Evolutionary conservation across 2,888 invertebrate species (phyloP).

Genomic region (Homarus gammarus): DNA sequence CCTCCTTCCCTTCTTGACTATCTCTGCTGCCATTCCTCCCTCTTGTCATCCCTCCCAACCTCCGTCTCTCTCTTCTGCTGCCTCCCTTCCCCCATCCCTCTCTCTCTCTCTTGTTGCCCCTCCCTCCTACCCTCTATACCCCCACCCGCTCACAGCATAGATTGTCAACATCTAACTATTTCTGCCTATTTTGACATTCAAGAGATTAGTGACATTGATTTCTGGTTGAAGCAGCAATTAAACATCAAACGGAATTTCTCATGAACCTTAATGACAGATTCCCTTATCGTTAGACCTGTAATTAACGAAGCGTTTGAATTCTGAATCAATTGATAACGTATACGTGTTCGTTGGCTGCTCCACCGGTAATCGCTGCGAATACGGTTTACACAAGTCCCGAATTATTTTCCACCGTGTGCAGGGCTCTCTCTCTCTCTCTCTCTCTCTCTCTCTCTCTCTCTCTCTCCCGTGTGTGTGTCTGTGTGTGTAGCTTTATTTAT

Average conservation of each 20-base stretch:
- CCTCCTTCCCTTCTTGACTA: not conserved
- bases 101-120: not conserved
- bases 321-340: slow-evolving; percentile 64
- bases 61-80: not conserved
- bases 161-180: slow-evolving; percentile 35
- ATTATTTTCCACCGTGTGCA: slow-evolving; percentile 1
- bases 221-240: slow-evolving; percentile 63
- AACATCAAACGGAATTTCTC: slow-evolving; percentile 63
- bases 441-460: too few relatives aligned
- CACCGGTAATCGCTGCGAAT: slow-evolving; percentile 19
- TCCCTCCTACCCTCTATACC: not conserved
- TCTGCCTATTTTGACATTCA: slow-evolving; percentile 55
- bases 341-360: slow-evolving; percentile 17
- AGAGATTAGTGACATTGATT: slow-evolving; percentile 57
- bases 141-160: not conserved
- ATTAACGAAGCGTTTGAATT: slow-evolving; percentile 62
- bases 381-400: not conserved
- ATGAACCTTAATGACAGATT: slow-evolving; percentile 60
- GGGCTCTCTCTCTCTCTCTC: too few relatives aligned
- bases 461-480: not conserved
- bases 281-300: slow-evolving; percentile 59
- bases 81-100: not conserved
- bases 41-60: not conserved
- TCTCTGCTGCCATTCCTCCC: not conserved
- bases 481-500: not conserved